A percentile compares a stretch with the other conserved stretches of the same genome.
Evolutionary conservation across 2,797 vertebrate genomes (phyloP).

Genomic region (Aselliscus stoliczkanus): DNA sequence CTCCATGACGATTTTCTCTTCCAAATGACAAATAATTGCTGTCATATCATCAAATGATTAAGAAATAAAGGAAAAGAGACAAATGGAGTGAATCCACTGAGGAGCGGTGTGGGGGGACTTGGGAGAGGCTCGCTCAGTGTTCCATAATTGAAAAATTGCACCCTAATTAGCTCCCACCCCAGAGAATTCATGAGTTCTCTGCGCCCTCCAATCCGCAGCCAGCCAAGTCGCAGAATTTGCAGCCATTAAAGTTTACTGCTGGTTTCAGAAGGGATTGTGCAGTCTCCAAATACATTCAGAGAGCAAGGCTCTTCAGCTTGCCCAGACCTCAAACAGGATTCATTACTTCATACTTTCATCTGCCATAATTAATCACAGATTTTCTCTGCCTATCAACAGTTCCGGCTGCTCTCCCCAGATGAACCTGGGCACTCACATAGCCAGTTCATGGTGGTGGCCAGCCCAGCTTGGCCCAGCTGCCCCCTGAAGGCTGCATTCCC

Average conservation of each 20-base stretch:
- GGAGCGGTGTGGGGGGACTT: background rate
- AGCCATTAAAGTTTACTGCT: background rate
- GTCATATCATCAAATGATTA: conserved; percentile 53
- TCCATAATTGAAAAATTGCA: conserved; percentile 51
- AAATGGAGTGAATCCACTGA: conserved; percentile 26
- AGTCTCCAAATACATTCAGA: background rate
- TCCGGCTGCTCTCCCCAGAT: conserved; percentile 31
- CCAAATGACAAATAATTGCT: conserved; percentile 65
- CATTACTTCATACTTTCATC: conserved; percentile 31
- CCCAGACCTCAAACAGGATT: background rate
- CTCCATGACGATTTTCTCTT: conserved; percentile 35
- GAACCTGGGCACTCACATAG: background rate
- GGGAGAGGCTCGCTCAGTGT: background rate
- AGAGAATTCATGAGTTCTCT: background rate
- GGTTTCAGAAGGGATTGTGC: conserved; percentile 1
- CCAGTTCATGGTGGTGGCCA: background rate
- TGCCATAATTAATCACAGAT: conserved; percentile 33
- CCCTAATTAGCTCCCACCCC: conserved; percentile 51
- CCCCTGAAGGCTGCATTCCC: background rate
- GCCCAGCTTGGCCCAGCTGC: background rate
- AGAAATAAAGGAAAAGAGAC: conserved; percentile 57
- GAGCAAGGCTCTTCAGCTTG: background rate
- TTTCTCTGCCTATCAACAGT: conserved; percentile 43
- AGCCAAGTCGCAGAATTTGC: background rate
- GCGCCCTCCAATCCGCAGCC: background rate